Percentiles rank a stretch among this genome's conserved stretches.
Evolutionary conservation across 2,888 invertebrate species (phyloP).

Genomic region (Hypomecis punctinalis): DNA sequence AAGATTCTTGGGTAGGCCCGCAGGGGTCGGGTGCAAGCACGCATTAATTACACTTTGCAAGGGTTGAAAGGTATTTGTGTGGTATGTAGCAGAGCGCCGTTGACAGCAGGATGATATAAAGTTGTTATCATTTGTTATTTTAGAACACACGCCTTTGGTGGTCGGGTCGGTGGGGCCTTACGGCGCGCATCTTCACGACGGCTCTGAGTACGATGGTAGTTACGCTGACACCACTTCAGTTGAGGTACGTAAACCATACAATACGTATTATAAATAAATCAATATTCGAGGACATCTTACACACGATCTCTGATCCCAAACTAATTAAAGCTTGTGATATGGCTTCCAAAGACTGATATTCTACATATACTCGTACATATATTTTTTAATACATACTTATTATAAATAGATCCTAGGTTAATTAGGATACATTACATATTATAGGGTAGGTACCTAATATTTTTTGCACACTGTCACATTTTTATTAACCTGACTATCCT

Average conservation of each 20-base stretch:
- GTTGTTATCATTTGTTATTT: slow-evolving; percentile 42
- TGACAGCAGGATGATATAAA: slow-evolving; percentile 36
- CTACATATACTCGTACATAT: no score
- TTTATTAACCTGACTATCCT: no score
- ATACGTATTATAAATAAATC: no score
- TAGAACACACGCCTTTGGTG: slow-evolving; percentile 84
- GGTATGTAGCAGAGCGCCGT: slow-evolving; percentile 51
- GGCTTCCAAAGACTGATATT: no score
- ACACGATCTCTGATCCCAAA: no score
- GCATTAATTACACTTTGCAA: slow-evolving; percentile 79
- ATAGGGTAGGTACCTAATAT: no score
- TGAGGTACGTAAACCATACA: slow-evolving; percentile 67
- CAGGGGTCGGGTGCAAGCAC: slow-evolving; percentile 78
- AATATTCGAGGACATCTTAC: no score
- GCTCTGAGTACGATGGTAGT: slow-evolving; percentile 96
- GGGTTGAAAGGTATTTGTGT: slow-evolving; percentile 66
- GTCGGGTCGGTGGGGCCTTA: slow-evolving; percentile 97
- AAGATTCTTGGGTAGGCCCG: slow-evolving; percentile 66
- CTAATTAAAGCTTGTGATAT: no score
- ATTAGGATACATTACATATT: no score
- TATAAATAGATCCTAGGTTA: no score
- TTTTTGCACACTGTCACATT: no score
- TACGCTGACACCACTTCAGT: slow-evolving; percentile 88
- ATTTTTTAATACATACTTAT: no score
- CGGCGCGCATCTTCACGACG: slow-evolving; percentile 95